phyloP scores from a whole-genome alignment of 2,888 invertebrate genomes.

The Hirtodrosophila trivittata region DNA sequence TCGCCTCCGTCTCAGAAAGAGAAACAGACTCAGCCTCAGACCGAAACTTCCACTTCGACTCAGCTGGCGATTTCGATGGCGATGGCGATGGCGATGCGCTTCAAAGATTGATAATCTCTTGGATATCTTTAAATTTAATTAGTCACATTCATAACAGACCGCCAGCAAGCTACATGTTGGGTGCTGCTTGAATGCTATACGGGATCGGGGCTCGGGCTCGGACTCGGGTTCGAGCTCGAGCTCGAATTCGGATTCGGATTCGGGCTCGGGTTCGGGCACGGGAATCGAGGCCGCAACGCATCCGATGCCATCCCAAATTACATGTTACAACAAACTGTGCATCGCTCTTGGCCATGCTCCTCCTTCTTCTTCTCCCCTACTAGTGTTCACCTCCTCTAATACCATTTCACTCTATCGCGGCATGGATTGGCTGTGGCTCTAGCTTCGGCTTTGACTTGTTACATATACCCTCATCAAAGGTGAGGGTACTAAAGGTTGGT shows the following conservation, averaged over 20 bases:
- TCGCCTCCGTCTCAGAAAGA: background rate
- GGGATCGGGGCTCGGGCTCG: background rate
- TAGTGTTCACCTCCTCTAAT: slow-evolving; percentile 19
- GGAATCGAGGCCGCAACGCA: slow-evolving; percentile 33
- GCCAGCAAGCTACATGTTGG: slow-evolving; percentile 65
- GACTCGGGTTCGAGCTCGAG: slow-evolving; percentile 10
- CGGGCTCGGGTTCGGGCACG: slow-evolving; percentile 10
- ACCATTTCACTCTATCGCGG: slow-evolving; percentile 20
- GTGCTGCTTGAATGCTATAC: background rate
- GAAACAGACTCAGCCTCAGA: background rate
- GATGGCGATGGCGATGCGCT: slow-evolving; percentile 65
- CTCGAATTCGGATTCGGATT: background rate
- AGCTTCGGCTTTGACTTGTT: slow-evolving; percentile 21
- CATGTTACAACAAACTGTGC: slow-evolving; percentile 69
- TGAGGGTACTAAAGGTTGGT: background rate
- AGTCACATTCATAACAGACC: slow-evolving; percentile 82
- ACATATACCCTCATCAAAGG: slow-evolving; percentile 29
- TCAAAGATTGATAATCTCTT: slow-evolving; percentile 82
- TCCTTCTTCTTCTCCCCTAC: slow-evolving; percentile 35
- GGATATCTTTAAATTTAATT: slow-evolving; percentile 83
- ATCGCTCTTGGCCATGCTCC: slow-evolving; percentile 71
- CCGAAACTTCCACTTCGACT: slow-evolving; percentile 4
- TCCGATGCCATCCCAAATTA: slow-evolving; percentile 68
- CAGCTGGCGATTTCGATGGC: slow-evolving; percentile 38
- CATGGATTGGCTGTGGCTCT: slow-evolving; percentile 19